A percentile compares a stretch with the other conserved stretches of the same genome.
These are phyloP conservation scores for Phymorhynchus buccinoides DNA, from an alignment of 1,140 invertebrate genomes.

Conservation along the genomic window DNA sequence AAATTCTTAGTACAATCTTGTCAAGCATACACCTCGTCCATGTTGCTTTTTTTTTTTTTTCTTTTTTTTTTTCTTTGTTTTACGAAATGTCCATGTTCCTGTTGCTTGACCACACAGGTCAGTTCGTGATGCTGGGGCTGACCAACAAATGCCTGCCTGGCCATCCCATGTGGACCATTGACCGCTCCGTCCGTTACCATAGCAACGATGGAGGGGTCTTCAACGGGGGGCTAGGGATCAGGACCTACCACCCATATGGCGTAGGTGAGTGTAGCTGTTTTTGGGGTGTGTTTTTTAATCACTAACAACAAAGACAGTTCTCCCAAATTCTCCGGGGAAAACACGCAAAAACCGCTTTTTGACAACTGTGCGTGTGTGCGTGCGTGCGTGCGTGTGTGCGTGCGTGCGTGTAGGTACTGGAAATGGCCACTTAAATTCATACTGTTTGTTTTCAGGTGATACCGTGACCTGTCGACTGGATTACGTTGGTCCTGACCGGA, in stretches of 20 bases:
- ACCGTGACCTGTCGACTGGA: slow-evolving; percentile 46
- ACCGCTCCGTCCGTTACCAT: slow-evolving; percentile 50
- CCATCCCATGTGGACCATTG: slow-evolving; percentile 46
- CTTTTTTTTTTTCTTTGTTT: neutral
- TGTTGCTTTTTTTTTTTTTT: too few relatives aligned
- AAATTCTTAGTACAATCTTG: too few relatives aligned
- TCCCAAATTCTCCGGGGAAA: too few relatives aligned
- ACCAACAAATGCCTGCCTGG: slow-evolving; percentile 47
- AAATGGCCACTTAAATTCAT: too few relatives aligned
- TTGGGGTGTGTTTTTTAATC: too few relatives aligned
- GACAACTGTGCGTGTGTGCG: too few relatives aligned
- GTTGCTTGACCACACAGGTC: slow-evolving; percentile 1
- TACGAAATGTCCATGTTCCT: too few relatives aligned
- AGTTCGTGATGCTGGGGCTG: slow-evolving; percentile 47
- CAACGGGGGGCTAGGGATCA: slow-evolving; percentile 44
- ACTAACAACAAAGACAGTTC: too few relatives aligned
- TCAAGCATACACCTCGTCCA: too few relatives aligned
- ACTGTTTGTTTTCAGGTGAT: slow-evolving; percentile 38
- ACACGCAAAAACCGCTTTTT: too few relatives aligned
- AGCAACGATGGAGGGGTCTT: slow-evolving; percentile 53
- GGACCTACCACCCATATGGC: slow-evolving; percentile 44
- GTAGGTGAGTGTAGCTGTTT: slow-evolving; percentile 37
- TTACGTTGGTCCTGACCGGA: slow-evolving; percentile 37
- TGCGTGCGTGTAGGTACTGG: too few relatives aligned
- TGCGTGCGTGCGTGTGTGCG: too few relatives aligned